Conservation (phyloP, 2,113 vertebrate species). For the Forbesichthys papilliferus region DNA sequence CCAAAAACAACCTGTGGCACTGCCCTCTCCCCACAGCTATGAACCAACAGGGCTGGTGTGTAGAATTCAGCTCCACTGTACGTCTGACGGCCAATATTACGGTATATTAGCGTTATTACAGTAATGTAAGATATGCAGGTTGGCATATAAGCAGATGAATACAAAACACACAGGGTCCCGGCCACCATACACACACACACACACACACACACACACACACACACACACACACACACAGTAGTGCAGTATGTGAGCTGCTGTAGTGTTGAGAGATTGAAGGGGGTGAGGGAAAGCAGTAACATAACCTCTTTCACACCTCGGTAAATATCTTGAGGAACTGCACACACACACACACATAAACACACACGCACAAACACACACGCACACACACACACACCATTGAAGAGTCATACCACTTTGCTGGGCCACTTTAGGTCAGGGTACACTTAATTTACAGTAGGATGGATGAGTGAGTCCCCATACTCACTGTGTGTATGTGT, state of each 20-base stretch:
- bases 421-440: background rate
- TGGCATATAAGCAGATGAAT: background rate
- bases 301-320: constrained; percentile 33
- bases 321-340: constrained; percentile 10
- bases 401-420: constrained; percentile 3
- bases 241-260: background rate
- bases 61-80: constrained; percentile 15
- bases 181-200: constrained; percentile 1
- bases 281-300: constrained; percentile 16
- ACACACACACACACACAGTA: background rate
- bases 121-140: background rate
- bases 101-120: constrained; percentile 1
- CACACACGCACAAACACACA: constrained; percentile 1
- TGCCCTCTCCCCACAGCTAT: background rate
- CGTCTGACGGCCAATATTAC: background rate
- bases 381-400: constrained; percentile 8
- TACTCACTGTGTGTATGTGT: background rate
- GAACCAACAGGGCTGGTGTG: background rate
- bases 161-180: background rate
- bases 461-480: background rate
- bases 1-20: constrained; percentile 23
- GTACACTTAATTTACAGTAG: background rate
- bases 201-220: background rate
- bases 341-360: constrained; percentile 3
- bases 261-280: constrained; percentile 5